phyloP scores from a whole-genome alignment of 2,888 invertebrate species.

The Sabatieria punctata region DNA sequence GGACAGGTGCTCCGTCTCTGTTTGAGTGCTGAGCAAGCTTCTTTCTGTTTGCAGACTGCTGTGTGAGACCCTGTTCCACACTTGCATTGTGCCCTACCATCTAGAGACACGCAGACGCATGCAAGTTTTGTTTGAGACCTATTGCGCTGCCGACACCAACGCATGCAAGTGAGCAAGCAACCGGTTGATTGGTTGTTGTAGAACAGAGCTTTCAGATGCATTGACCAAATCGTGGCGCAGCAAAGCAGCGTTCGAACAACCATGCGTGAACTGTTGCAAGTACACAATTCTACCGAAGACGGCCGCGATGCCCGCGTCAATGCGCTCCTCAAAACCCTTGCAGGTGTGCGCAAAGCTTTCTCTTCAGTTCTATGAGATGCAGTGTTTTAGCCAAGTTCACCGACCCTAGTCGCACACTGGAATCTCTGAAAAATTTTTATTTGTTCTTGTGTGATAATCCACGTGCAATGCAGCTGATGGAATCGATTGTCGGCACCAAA shows the following conservation, averaged over 20 bases:
- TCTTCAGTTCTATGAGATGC: no score
- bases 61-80: conserved; percentile 78
- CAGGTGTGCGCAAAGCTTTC: no score
- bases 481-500: conserved; percentile 65
- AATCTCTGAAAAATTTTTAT: conserved; percentile 35
- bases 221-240: no score
- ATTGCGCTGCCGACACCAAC: conserved; percentile 82
- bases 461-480: conserved; percentile 53
- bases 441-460: conserved; percentile 41
- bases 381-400: no score
- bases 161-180: conserved; percentile 77
- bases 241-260: no score
- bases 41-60: conserved; percentile 42
- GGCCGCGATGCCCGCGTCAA: no score
- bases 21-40: not conserved
- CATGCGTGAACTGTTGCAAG: no score
- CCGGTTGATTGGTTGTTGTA: no score
- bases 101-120: conserved; percentile 67
- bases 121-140: conserved; percentile 74
- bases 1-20: not conserved
- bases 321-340: no score
- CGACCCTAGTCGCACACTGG: no score
- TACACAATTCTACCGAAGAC: no score
- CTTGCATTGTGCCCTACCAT: conserved; percentile 82
- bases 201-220: no score